phyloP scores from a whole-genome alignment of 2,888 invertebrate genomes.

The Rugalucina vietnamica region DNA sequence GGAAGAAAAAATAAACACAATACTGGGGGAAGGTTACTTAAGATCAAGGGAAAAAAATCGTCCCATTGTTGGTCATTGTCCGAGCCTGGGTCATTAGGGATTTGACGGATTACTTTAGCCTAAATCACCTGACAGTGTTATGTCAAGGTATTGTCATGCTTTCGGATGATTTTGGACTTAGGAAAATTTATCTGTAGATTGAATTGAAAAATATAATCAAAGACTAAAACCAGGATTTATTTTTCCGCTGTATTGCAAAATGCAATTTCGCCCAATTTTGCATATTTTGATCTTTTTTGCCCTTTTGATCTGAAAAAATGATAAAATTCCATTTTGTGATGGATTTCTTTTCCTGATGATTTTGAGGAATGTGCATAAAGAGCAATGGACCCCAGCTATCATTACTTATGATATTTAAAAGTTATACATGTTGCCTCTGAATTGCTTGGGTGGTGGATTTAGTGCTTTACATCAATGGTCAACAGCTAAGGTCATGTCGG shows the following conservation, averaged over 20 bases:
- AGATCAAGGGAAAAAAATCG: conserved; percentile 1
- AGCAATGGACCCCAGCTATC: no score
- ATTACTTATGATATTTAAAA: no score
- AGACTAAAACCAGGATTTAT: background rate
- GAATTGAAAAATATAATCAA: background rate
- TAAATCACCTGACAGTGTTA: background rate
- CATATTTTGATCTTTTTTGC: background rate
- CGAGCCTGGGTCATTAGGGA: background rate
- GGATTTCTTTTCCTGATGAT: no score
- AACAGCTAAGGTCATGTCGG: no score
- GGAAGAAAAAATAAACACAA: conserved; percentile 15
- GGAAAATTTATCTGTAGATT: background rate
- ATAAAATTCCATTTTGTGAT: no score
- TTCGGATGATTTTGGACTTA: background rate
- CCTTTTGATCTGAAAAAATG: no score
- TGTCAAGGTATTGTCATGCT: background rate
- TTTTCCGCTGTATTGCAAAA: background rate
- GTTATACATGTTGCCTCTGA: no score
- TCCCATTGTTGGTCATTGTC: conserved; percentile 3
- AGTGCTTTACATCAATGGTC: no score
- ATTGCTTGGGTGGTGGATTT: no score
- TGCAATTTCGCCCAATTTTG: background rate
- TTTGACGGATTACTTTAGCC: background rate
- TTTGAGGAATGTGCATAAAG: no score
- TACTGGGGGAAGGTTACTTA: background rate